Percentiles rank a stretch among this genome's conserved stretches.
These are phyloP conservation scores for Caenorhabditis plicata DNA, from an alignment of 2,888 invertebrate species.

Conservation along the genomic window DNA sequence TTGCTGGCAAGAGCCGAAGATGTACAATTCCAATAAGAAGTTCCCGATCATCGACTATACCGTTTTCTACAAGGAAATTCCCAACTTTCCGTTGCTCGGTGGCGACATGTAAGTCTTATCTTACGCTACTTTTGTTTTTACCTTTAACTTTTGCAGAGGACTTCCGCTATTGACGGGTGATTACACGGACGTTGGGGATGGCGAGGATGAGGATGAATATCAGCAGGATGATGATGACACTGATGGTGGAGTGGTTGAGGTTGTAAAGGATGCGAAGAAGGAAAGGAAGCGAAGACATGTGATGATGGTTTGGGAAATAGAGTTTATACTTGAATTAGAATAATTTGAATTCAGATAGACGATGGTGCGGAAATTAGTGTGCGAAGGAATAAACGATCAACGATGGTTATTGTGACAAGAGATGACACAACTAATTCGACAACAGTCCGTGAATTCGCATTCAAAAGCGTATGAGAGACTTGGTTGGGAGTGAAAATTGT, in stretches of 20 bases:
- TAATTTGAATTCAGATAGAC: neutral
- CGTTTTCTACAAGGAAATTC: constrained; percentile 55
- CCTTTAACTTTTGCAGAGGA: constrained; percentile 16
- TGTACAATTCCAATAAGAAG: constrained; percentile 33
- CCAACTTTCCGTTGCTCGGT: constrained; percentile 49
- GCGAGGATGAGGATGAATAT: constrained; percentile 39
- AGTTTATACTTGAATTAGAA: constrained; percentile 9
- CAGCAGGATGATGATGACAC: constrained; percentile 35
- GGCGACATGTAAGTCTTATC: constrained; percentile 39
- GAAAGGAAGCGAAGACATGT: constrained; percentile 1
- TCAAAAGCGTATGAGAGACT: constrained; percentile 21
- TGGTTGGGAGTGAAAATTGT: neutral
- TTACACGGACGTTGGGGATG: constrained; percentile 41
- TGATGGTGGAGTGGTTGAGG: constrained; percentile 25
- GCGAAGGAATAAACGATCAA: constrained; percentile 16
- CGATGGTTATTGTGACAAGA: constrained; percentile 47
- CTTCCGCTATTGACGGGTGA: constrained; percentile 45
- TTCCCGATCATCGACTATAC: constrained; percentile 52
- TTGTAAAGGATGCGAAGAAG: constrained; percentile 15
- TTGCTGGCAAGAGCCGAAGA: constrained; percentile 44
- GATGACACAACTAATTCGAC: constrained; percentile 47
- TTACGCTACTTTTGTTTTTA: neutral
- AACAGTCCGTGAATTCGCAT: constrained; percentile 45
- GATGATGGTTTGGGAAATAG: constrained; percentile 8
- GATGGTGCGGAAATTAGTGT: constrained; percentile 2